Percentiles rank a stretch among this genome's conserved stretches.
phyloP scores from a whole-genome alignment of 2,797 vertebrate genomes.

The Thamnophis elegans region DNA sequence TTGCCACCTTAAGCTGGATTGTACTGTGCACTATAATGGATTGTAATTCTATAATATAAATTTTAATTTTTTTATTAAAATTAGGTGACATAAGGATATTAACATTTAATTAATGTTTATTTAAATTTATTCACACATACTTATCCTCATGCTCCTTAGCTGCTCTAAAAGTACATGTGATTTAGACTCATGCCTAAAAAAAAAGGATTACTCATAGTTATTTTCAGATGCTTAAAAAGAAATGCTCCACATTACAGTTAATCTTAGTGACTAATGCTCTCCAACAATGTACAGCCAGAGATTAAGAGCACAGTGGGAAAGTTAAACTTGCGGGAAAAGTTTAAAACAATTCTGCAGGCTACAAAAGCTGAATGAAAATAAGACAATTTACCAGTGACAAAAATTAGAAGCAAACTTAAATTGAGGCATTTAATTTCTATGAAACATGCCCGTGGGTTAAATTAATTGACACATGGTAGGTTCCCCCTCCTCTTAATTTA shows the following conservation, averaged over 20 bases:
- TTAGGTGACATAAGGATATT: constrained; percentile 52
- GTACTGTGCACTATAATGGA: constrained; percentile 27
- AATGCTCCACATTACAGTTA: constrained; percentile 55
- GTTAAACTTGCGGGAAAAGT: constrained; percentile 39
- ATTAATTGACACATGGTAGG: neutral
- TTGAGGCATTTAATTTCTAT: neutral
- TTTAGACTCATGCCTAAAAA: constrained; percentile 59
- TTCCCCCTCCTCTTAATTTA: neutral
- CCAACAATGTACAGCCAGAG: constrained; percentile 53
- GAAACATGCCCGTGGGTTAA: neutral
- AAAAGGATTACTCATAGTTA: constrained; percentile 61
- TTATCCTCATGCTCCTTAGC: constrained; percentile 63
- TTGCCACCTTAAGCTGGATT: constrained; percentile 43
- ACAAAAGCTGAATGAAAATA: constrained; percentile 26
- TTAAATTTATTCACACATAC: constrained; percentile 62
- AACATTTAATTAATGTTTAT: constrained; percentile 62
- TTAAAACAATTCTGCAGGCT: constrained; percentile 40
- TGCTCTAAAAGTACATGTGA: constrained; percentile 58
- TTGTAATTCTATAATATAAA: constrained; percentile 42
- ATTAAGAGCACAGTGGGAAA: constrained; percentile 56
- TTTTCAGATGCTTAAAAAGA: constrained; percentile 58
- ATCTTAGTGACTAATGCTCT: constrained; percentile 60
- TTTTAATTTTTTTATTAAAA: constrained; percentile 50
- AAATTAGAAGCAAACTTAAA: neutral
- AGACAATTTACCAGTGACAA: constrained; percentile 23